A percentile compares a stretch with the other conserved stretches of the same genome.
Conservation (phyloP, 2,888 invertebrate species). For the Spisula subtruncata region DNA sequence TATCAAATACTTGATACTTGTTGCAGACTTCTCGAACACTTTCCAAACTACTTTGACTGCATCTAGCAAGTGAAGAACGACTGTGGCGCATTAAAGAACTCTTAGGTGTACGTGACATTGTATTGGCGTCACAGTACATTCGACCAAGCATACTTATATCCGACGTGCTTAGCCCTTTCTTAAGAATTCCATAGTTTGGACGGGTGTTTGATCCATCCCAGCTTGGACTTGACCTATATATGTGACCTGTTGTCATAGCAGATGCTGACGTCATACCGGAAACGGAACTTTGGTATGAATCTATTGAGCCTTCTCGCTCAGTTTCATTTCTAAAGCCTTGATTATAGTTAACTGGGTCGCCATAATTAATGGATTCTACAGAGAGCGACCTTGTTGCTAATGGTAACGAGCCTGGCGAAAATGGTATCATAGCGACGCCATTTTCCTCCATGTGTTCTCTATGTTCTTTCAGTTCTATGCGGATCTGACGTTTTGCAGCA, state of each 20-base stretch:
- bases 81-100: slow-evolving; percentile 37
- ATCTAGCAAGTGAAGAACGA: slow-evolving; percentile 6
- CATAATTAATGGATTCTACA: slow-evolving; percentile 52
- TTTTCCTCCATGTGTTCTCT: slow-evolving; percentile 51
- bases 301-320: slow-evolving; percentile 57
- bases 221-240: slow-evolving; percentile 34
- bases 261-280: slow-evolving; percentile 63
- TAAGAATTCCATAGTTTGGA: slow-evolving; percentile 23
- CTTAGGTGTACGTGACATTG: slow-evolving; percentile 5
- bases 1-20: slow-evolving; percentile 50
- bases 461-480: slow-evolving; percentile 56
- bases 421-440: slow-evolving; percentile 26
- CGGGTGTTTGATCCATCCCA: neutral
- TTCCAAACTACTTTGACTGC: slow-evolving; percentile 63
- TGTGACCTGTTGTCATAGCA: slow-evolving; percentile 42
- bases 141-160: slow-evolving; percentile 53
- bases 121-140: slow-evolving; percentile 46
- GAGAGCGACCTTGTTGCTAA: slow-evolving; percentile 52
- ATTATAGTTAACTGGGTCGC: slow-evolving; percentile 34
- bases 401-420: slow-evolving; percentile 36
- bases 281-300: slow-evolving; percentile 62
- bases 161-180: slow-evolving; percentile 51
- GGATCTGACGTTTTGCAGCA: slow-evolving; percentile 68
- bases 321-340: slow-evolving; percentile 36
- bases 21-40: slow-evolving; percentile 59